Evolutionary conservation across 2,797 vertebrate species (phyloP), one percentile per base, ranked within the genome.

Genomic region (Gouania willdenowi): DNA sequence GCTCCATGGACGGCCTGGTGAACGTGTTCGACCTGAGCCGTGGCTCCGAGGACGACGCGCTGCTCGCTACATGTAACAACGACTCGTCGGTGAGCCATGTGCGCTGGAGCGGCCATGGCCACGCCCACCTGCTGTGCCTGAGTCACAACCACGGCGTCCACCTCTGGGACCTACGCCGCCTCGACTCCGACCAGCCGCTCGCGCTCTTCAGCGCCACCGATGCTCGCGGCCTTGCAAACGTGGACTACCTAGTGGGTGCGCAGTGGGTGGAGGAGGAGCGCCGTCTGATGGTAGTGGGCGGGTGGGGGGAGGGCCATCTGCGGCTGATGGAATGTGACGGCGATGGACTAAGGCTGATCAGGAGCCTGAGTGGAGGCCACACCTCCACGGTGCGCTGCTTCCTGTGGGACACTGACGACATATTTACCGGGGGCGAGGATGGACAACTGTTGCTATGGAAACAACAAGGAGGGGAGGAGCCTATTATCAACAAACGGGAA

Each of bases 391-490:
- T 97, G n/a, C 91, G 94, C 45, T 94, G 92, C 42, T 95, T 95
- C 72, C 80, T 56, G 67, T 98, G 94, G 94, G 85, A 90, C 41
- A n/a, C 64, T n/a, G 82, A 79, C 29, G 81, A 85, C 26, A 70
- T 98, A 59, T 38, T 97, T 66, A 98, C 93, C 0, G 94, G 93
- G 0, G 95, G 93, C 5, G 96, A 98, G 77, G 96, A 98, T 18
- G 91, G 88, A 10, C 92, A 92, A 72, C 77, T 98, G 71, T 71
- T 98, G 71, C 88, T 93, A 26, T 98, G 96, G 96, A 93, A 87
- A 86, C 81, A 87, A 86, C 81, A 88, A 0, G 78, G 88, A 59
- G 81, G 87, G 13, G 59, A 72, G 50, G 89, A 90, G 56, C 79
- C 81, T 17, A 75, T 47, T 4, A 18, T 67, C 0, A 37, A 73